Percentiles rank a stretch among this genome's conserved stretches.
Evolutionary conservation across 2,888 invertebrate species (phyloP).

Genomic region (Flexamia atlantica): DNA sequence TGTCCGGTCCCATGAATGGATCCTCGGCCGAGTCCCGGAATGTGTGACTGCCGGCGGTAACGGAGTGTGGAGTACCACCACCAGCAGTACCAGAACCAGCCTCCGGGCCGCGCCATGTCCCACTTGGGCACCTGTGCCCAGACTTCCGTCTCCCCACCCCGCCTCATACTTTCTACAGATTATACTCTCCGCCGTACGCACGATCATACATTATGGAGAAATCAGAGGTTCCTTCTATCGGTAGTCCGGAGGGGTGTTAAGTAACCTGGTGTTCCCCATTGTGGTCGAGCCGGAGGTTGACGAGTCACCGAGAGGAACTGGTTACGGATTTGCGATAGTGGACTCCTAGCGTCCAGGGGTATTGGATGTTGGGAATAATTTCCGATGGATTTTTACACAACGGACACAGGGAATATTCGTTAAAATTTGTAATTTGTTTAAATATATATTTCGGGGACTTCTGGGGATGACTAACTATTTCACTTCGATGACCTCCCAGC

Average conservation of each 20-base stretch:
- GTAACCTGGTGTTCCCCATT: background rate
- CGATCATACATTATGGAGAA: slow-evolving; percentile 26
- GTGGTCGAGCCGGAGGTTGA: too few relatives aligned
- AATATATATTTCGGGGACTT: too few relatives aligned
- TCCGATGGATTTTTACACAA: too few relatives aligned
- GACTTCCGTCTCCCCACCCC: slow-evolving; percentile 22
- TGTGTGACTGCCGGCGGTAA: background rate
- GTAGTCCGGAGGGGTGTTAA: slow-evolving; percentile 22
- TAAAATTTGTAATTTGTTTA: too few relatives aligned
- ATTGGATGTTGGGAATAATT: too few relatives aligned
- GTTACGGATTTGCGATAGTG: too few relatives aligned
- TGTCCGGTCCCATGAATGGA: slow-evolving; percentile 25
- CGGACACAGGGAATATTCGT: too few relatives aligned
- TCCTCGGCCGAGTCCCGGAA: background rate
- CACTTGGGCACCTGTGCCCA: slow-evolving; percentile 28
- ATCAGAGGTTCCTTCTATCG: background rate
- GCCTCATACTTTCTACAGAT: slow-evolving; percentile 40
- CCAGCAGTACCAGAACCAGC: slow-evolving; percentile 13
- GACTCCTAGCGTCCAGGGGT: too few relatives aligned
- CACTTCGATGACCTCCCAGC: too few relatives aligned
- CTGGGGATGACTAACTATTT: too few relatives aligned
- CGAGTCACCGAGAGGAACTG: too few relatives aligned
- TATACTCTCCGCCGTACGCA: slow-evolving; percentile 37
- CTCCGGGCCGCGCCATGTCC: background rate
- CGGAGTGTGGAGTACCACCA: slow-evolving; percentile 22